Conservation (phyloP, 2,888 invertebrate species). For the Watsonalla binaria region DNA sequence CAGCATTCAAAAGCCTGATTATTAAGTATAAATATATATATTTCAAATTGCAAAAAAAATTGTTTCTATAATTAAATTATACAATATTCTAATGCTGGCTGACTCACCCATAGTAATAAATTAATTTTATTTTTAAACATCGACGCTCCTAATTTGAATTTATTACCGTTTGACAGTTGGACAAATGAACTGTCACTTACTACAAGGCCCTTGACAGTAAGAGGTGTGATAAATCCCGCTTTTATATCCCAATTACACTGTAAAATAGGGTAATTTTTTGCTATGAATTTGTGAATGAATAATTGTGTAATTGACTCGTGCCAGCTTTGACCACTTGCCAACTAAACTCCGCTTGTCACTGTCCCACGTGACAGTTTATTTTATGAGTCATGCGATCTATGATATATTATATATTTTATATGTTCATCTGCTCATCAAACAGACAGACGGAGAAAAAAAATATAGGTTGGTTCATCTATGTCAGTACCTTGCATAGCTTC, state of each 20-base stretch:
- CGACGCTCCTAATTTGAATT: constrained; percentile 11
- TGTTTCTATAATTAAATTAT: no score
- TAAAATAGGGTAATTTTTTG: neutral
- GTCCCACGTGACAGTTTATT: neutral
- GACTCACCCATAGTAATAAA: neutral
- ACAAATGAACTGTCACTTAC: neutral
- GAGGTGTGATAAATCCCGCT: neutral
- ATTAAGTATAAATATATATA: no score
- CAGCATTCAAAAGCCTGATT: no score
- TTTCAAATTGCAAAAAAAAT: no score
- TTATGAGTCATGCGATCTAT: neutral
- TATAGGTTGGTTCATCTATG: no score
- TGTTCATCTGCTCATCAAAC: no score
- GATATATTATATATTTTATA: no score
- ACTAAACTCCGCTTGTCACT: neutral
- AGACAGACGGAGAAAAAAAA: no score
- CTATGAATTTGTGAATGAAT: constrained; percentile 11
- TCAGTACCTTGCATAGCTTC: no score
- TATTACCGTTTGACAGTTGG: constrained; percentile 1
- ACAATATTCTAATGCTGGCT: neutral
- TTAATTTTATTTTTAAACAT: neutral
- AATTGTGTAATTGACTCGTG: constrained; percentile 17
- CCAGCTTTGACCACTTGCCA: constrained; percentile 10
- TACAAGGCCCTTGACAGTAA: neutral
- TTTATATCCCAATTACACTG: neutral